A percentile compares a stretch with the other conserved stretches of the same genome.
phyloP scores from a whole-genome alignment of 2,888 invertebrate genomes.

The Prionchulus punctatus region DNA sequence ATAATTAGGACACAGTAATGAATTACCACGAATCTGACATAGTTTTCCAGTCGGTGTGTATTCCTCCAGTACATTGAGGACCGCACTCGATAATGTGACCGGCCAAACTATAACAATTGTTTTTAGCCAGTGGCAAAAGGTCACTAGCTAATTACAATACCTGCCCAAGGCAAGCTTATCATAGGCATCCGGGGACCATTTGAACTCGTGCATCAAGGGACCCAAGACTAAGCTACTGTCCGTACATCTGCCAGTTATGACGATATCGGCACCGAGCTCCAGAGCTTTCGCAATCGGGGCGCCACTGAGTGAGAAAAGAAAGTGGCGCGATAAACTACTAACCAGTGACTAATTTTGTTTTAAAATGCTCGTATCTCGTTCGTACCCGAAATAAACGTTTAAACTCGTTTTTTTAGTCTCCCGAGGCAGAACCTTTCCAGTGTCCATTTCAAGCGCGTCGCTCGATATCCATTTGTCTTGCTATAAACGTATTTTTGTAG shows the following conservation, averaged over 20 bases:
- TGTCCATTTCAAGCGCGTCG: neutral
- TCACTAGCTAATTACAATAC: slow-evolving; percentile 17
- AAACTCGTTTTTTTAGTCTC: slow-evolving; percentile 25
- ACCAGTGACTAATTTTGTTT: slow-evolving; percentile 13
- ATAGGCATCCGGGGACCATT: slow-evolving; percentile 35
- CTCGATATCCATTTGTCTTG: no score
- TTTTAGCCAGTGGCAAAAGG: neutral
- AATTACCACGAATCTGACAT: slow-evolving; percentile 17
- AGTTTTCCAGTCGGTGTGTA: slow-evolving; percentile 40
- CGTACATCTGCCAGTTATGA: slow-evolving; percentile 41
- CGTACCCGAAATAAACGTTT: slow-evolving; percentile 41
- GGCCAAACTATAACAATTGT: slow-evolving; percentile 32
- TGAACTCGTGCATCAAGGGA: slow-evolving; percentile 39
- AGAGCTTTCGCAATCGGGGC: slow-evolving; percentile 37
- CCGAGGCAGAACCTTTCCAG: neutral
- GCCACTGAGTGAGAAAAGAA: slow-evolving; percentile 27
- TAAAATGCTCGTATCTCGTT: no score
- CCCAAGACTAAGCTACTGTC: slow-evolving; percentile 40
- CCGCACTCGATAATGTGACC: slow-evolving; percentile 43
- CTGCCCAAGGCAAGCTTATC: slow-evolving; percentile 38
- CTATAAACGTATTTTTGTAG: no score
- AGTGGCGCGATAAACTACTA: neutral
- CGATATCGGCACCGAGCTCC: slow-evolving; percentile 39
- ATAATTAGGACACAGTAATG: neutral
- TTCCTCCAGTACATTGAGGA: slow-evolving; percentile 40